A percentile compares a stretch with the other conserved stretches of the same genome.
These are phyloP conservation scores for Bubo blakistoni DNA, from an alignment of 2,113 vertebrate species.

Conservation along the genomic window DNA sequence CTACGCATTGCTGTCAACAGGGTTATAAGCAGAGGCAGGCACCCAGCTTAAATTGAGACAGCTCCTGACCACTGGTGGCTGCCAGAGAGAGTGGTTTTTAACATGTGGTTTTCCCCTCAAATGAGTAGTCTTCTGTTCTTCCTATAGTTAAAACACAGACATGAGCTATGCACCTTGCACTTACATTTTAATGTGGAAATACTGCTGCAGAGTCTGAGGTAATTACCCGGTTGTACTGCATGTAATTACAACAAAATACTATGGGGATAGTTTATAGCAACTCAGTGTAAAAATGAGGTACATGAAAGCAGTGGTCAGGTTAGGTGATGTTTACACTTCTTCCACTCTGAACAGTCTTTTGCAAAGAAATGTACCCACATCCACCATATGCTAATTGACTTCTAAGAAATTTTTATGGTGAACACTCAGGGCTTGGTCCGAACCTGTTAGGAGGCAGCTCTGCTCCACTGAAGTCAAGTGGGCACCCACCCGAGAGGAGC, in stretches of 20 bases:
- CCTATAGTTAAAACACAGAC: neutral
- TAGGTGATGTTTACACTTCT: neutral
- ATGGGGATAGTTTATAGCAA: neutral
- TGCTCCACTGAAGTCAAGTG: neutral
- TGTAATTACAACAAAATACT: constrained; percentile 37
- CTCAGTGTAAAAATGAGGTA: neutral
- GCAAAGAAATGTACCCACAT: neutral
- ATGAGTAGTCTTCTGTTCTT: neutral
- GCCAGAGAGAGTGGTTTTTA: neutral
- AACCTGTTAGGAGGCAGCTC: neutral
- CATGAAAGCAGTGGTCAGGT: neutral
- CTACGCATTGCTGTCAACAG: neutral
- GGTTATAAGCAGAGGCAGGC: neutral
- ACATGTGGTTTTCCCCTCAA: neutral
- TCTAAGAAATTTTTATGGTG: neutral
- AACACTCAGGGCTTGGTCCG: neutral
- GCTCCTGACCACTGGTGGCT: rapidly evolving
- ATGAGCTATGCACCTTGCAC: neutral
- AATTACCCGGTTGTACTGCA: constrained; percentile 26
- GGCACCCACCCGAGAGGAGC: neutral
- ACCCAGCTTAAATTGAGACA: neutral
- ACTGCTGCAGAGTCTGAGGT: neutral
- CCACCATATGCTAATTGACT: neutral
- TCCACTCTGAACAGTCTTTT: neutral
- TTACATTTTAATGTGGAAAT: constrained; percentile 13